Conservation (phyloP, 1,140 invertebrate species). For the Dryas iulia region DNA sequence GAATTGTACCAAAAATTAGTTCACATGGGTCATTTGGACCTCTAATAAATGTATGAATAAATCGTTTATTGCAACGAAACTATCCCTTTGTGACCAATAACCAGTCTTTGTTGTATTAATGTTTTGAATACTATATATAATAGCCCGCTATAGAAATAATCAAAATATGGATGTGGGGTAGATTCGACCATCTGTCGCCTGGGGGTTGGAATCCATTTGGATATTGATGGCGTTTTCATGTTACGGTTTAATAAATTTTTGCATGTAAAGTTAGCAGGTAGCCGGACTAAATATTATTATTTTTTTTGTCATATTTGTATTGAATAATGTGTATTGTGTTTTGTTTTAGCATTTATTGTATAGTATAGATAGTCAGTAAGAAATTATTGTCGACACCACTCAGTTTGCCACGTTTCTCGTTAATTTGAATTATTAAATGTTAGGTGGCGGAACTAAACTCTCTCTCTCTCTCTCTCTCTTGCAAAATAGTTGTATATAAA, state of each 20-base stretch:
- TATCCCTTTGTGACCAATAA: slow-evolving; percentile 38
- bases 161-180: slow-evolving; percentile 49
- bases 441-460: no score
- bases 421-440: no score
- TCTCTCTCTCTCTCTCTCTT: no score
- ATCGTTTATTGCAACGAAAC: slow-evolving; percentile 40
- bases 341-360: no score
- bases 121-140: slow-evolving; percentile 39
- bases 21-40: slow-evolving; percentile 34
- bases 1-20: slow-evolving; percentile 23
- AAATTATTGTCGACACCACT: no score
- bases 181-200: slow-evolving; percentile 57
- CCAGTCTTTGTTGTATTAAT: slow-evolving; percentile 45
- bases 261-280: slow-evolving; percentile 29
- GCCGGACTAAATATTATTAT: not conserved
- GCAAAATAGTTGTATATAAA: no score
- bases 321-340: no score
- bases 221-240: slow-evolving; percentile 55
- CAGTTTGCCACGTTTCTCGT: no score
- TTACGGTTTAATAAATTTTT: slow-evolving; percentile 42
- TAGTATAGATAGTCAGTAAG: no score
- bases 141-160: slow-evolving; percentile 44
- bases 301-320: not conserved
- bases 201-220: slow-evolving; percentile 46
- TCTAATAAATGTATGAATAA: slow-evolving; percentile 30